Evolutionary conservation across 1,140 invertebrate genomes (phyloP).

Genomic region (Epicauta chinensis): DNA sequence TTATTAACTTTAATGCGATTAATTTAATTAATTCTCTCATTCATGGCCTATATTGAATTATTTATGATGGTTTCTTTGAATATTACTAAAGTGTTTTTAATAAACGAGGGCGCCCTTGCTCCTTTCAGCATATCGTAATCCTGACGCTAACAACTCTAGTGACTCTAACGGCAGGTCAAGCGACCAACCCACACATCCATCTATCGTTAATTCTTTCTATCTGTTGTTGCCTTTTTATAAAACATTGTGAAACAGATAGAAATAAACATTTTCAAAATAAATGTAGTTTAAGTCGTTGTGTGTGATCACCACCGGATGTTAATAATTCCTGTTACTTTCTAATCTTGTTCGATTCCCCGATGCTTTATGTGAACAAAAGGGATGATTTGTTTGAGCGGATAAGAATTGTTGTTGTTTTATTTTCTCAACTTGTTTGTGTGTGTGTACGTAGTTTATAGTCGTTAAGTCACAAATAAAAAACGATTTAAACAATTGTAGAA

Average conservation of each 20-base stretch:
- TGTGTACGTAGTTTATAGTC: background rate
- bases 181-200: conserved; percentile 10
- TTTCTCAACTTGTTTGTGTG: background rate
- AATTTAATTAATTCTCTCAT: conserved; percentile 2
- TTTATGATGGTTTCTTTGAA: too few relatives aligned
- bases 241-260: background rate
- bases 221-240: background rate
- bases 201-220: conserved; percentile 6
- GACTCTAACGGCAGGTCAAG: conserved; percentile 7
- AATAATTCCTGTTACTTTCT: conserved; percentile 6
- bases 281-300: conserved; percentile 8
- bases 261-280: background rate
- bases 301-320: conserved; percentile 10
- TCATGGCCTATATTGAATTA: too few relatives aligned
- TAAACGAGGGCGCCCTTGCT: too few relatives aligned
- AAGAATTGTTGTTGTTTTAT: conserved; percentile 2
- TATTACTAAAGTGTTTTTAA: too few relatives aligned
- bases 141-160: too few relatives aligned
- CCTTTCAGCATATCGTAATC: too few relatives aligned
- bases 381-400: conserved; percentile 13
- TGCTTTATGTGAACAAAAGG: conserved; percentile 10
- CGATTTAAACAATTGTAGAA: background rate
- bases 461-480: background rate
- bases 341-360: background rate
- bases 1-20: too few relatives aligned